phyloP scores from a whole-genome alignment of 2,888 invertebrate species.

The Neoascia interrupta region DNA sequence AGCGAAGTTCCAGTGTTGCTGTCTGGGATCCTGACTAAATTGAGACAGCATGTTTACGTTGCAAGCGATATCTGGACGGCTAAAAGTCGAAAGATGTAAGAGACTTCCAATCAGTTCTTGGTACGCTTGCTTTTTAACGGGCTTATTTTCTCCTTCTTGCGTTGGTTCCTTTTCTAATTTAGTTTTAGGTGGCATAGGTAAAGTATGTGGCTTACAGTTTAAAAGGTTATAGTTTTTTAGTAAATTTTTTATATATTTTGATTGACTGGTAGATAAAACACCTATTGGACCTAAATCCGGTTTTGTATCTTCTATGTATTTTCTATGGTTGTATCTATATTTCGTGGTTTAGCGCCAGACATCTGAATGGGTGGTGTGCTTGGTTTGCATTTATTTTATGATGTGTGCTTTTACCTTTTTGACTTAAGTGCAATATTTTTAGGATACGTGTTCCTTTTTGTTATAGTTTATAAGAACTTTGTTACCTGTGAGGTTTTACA shows the following conservation, averaged over 20 bases:
- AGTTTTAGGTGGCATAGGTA: conserved; percentile 15
- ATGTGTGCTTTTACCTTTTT: no score
- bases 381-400: no score
- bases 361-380: no score
- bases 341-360: no score
- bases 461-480: no score
- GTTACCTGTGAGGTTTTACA: no score
- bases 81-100: conserved; percentile 22
- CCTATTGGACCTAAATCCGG: no score
- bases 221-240: conserved; percentile 1
- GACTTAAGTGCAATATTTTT: no score
- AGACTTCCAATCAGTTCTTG: conserved; percentile 18
- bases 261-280: not conserved
- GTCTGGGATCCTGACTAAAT: conserved; percentile 7
- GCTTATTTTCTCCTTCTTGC: conserved; percentile 5
- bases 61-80: conserved; percentile 14
- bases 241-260: not conserved
- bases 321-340: no score
- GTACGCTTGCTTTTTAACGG: conserved; percentile 1
- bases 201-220: conserved; percentile 10
- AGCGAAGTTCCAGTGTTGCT: conserved; percentile 6
- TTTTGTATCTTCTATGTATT: no score
- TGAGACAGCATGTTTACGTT: conserved; percentile 17
- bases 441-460: no score
- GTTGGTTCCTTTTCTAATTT: conserved; percentile 20